Base-by-base conservation (phyloP, 1,140 invertebrate species). In the Pogonomyrmex californicus region DNA sequence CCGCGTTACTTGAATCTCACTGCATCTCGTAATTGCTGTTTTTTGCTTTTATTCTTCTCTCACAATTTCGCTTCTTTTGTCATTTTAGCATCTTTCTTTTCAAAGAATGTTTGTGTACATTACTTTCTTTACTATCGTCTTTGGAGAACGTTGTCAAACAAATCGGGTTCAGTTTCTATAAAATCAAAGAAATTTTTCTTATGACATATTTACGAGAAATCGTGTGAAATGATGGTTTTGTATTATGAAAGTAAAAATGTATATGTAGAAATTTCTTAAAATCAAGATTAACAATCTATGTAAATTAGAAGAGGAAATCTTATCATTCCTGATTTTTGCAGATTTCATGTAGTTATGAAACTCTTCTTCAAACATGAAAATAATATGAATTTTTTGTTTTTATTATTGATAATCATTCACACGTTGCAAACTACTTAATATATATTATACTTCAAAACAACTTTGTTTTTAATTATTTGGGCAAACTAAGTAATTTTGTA, bases 41-140 rank as follows among this genome's bases (percentile, higher is more conserved):
- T 51, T 3, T 14, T 33, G 14, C 17, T 66, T 51, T 12, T 3
- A 79, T 54, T n/a, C 1, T 41, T 5, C 6, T 17, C 30, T 49
- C 41, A 10, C 30, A 41, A 5, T 41, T 79, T 65, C 30, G 33
- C 47, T 65, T 65, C 47, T 65, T 36, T 49, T 12, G 0, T 4
- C 7, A n/a, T 23, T 54, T 33, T n/a, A 38, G 5, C 41, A 77
- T 12, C 9, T 38, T 30, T 1, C 4, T 38, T 36, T 44, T 41
- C 51, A 66, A 79, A 79, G 36, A n/a, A 78, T 33, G 1, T 78
- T 65, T 78, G 33, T 14, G 14, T 49, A 33, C 14, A 36, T 49
- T 17, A 47, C 23, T 47, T 77, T 44, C 41, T 76, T 10, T 44
- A 60, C 30, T 44, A 30, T 70, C 44, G 38, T 17, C 23, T 60